phyloP scores from a whole-genome alignment of 2,888 invertebrate genomes.

The Halictus ligatus region DNA sequence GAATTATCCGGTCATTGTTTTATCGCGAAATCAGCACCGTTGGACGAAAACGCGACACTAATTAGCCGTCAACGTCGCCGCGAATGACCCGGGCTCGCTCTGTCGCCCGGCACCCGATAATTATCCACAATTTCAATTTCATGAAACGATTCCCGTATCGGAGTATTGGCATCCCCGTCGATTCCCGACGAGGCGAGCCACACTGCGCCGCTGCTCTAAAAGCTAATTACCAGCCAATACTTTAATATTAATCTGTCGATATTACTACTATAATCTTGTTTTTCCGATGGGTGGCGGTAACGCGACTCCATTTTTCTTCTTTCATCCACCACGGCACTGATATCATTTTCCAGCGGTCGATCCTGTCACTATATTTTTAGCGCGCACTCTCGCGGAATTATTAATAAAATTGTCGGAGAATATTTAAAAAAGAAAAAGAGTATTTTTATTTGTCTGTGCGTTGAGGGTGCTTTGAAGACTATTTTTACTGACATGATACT shows the following conservation, averaged over 20 bases:
- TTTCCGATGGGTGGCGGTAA: neutral
- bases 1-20: neutral
- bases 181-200: neutral
- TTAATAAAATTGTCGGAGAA: neutral
- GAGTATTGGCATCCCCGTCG: conserved; percentile 5
- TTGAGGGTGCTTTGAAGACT: neutral
- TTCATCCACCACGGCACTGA: neutral
- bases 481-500: neutral
- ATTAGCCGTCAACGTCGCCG: conserved; percentile 55
- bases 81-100: conserved; percentile 45
- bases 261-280: neutral
- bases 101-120: conserved; percentile 48
- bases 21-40: conserved; percentile 33
- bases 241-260: conserved; percentile 10
- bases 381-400: neutral
- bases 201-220: neutral
- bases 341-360: neutral
- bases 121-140: conserved; percentile 60
- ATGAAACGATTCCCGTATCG: conserved; percentile 36
- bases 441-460: neutral
- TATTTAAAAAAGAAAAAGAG: neutral
- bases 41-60: conserved; percentile 49
- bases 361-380: neutral
- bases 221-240: neutral
- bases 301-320: neutral